Base-by-base conservation (phyloP, 2,797 vertebrate genomes). In the Alauda arvensis region DNA sequence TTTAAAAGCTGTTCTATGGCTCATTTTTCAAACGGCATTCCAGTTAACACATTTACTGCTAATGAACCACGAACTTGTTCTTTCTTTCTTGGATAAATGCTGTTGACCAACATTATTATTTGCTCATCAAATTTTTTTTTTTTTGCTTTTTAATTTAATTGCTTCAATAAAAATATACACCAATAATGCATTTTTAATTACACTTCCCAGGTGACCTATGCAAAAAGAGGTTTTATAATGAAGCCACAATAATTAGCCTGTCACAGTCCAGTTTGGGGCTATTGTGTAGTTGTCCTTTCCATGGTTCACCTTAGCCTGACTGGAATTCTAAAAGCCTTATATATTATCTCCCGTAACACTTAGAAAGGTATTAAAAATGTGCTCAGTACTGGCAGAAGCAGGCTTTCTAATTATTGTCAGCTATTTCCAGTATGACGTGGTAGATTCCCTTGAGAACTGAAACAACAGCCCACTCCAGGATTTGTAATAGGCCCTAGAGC, bases 101-200 rank as follows among this genome's bases (percentile, higher is more conserved):
- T 99, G 98, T 99, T 99, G 98, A 99, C 98, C 98, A 99, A 99
- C 98, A 98, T 98, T 98, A 98, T 98, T 98, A 99, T 98, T 99
- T 98, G 98, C 97, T 98, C 97, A 78, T 97, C 96, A 97, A 98
- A 98, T 99, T 98, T 98, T 99, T 98, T 97, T 98, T 98, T 97
- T 97, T 98, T 98, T 93, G 96, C 97, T 98, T 99, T 99, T 98
- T 98, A 98, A 98, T 99, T 99, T 99, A 99, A 99, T 99, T 98
- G 98, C 98, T 97, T 98, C 98, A 98, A 99, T 99, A 98, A 98
- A 99, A 97, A 98, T 90, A 98, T 98, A 98, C 97, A 98, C 98
- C 98, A 98, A 98, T 99, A 99, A 99, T 98, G 98, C 98, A 98
- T 98, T 99, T 99, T 99, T 99, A 99, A 99, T 99, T 99, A 99